Conservation (phyloP, 2,113 vertebrate species). For the Petroica traversi region DNA sequence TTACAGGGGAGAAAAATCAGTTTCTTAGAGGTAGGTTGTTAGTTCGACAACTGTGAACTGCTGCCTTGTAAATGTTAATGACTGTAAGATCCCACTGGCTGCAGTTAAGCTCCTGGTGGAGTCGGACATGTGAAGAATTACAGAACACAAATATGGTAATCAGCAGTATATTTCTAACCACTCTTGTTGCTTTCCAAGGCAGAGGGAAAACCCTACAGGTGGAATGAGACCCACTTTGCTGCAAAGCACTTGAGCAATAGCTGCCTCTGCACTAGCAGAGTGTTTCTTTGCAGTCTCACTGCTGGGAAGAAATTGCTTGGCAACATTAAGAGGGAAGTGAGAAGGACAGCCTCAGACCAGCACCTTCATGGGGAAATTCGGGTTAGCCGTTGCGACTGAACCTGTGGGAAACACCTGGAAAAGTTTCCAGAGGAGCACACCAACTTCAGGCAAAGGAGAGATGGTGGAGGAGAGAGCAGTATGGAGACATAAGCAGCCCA, state of each 20-base stretch:
- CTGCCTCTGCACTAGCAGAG: neutral
- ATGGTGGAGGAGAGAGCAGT: rapidly evolving
- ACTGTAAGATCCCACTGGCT: conserved; percentile 60
- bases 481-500: neutral
- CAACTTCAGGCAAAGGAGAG: neutral
- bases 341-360: neutral
- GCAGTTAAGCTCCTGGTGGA: conserved; percentile 60
- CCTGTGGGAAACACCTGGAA: neutral
- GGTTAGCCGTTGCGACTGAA: neutral
- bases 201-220: neutral
- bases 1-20: conserved; percentile 50
- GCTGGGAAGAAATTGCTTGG: neutral
- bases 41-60: conserved; percentile 53
- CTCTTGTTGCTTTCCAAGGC: neutral
- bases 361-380: neutral
- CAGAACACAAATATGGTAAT: conserved; percentile 52
- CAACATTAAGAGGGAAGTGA: neutral
- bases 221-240: neutral
- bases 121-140: conserved; percentile 47
- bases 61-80: conserved; percentile 64
- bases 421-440: neutral
- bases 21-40: conserved; percentile 55
- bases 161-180: conserved; percentile 30
- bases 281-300: neutral
- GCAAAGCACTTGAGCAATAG: rapidly evolving